Base-by-base conservation (phyloP, 2,797 vertebrate species). In the Parambassis ranga region DNA sequence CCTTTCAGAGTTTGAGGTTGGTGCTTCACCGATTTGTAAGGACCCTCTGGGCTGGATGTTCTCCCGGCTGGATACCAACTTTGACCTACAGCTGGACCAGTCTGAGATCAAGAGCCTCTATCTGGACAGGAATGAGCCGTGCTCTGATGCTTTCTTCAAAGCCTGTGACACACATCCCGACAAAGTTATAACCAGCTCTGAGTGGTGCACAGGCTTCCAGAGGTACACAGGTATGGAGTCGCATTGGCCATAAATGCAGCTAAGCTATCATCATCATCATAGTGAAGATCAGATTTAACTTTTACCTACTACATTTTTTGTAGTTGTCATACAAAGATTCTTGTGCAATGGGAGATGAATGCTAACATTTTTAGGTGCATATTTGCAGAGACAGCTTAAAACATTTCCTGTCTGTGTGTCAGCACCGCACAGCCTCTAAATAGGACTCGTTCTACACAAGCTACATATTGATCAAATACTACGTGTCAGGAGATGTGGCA, bases 181-280 rank as follows among this genome's bases (percentile, higher is more conserved):
- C 86, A 92, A 91, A 63, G 90, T 95, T 48, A 93, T 99, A 86
- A 96, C 93, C 80, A 97, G 96, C 87, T 95, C 95, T 10, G 96
- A 99, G 71, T 99, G 97, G 97, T 98, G 96, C 87, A 95, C 95
- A 26, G 98, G 97, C 84, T 98, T 98, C 89, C 97, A 99, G 87
- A 95, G 94, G 71, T 95, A 95, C 92, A 88, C 95, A 95, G 88
- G 94, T 96, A 92, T 0, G 47, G 10, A 6, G n/a, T 38, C 28
- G n/a, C n/a, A n/a, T n/a, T n/a, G n/a, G n/a, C n/a, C n/a, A n/a
- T n/a, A n/a, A n/a, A n/a, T n/a, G n/a, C n/a, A n/a, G n/a, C n/a
- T n/a, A n/a, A n/a, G n/a, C n/a, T n/a, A n/a, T n/a, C n/a, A n/a
- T n/a, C n/a, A n/a, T n/a, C n/a, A n/a, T n/a, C n/a, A n/a, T n/a